A percentile compares a stretch with the other conserved stretches of the same genome.
Conservation (phyloP, 2,888 invertebrate species). For the Lithophane ornitopus region DNA sequence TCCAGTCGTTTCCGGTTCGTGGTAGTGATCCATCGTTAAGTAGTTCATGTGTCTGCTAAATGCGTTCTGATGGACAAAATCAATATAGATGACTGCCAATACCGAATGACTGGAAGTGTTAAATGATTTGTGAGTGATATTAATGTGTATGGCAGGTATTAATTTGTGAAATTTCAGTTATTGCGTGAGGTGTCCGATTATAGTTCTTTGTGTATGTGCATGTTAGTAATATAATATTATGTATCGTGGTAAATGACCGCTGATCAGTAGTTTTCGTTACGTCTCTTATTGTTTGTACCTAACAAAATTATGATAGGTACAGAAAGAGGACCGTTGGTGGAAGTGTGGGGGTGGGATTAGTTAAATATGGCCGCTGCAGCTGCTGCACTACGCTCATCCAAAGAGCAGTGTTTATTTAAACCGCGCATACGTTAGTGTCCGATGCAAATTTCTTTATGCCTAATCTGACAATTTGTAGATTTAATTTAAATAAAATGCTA, state of each 20-base stretch:
- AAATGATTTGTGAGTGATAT: background rate
- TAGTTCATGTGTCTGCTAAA: background rate
- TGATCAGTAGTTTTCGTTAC: too few species aligned
- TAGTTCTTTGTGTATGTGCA: too few species aligned
- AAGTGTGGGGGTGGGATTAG: background rate
- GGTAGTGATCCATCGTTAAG: background rate
- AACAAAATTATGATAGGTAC: background rate
- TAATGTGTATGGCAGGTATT: too few species aligned
- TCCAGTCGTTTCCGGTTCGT: background rate
- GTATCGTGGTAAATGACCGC: too few species aligned
- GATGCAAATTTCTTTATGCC: background rate
- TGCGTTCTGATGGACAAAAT: too few species aligned
- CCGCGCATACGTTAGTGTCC: background rate
- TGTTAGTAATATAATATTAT: too few species aligned
- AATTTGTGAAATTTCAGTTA: too few species aligned
- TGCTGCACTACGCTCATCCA: background rate
- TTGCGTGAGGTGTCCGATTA: background rate
- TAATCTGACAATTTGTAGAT: background rate
- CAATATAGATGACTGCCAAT: background rate
- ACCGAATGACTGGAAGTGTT: too few species aligned
- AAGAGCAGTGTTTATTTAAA: background rate
- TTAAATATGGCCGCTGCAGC: background rate
- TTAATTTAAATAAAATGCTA: background rate
- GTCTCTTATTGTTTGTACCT: too few species aligned
- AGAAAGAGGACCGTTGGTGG: too few species aligned